phyloP scores from a whole-genome alignment of 2,888 invertebrate genomes.

The Embidobia sp. region DNA sequence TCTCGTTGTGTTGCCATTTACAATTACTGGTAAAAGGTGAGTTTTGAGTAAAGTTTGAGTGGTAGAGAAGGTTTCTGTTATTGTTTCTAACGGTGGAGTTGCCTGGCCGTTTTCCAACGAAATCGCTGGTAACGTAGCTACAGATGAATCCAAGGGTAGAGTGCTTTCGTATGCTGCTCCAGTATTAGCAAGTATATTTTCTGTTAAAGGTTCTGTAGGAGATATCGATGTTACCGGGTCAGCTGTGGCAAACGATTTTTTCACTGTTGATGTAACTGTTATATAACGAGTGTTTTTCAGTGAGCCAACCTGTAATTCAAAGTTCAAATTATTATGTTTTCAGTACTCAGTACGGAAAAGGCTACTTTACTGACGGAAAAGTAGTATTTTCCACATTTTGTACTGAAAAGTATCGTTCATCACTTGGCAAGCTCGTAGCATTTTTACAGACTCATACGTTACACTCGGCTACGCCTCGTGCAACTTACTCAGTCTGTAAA shows the following conservation, averaged over 20 bases:
- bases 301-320: constrained; percentile 87
- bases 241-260: constrained; percentile 88
- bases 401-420: no score
- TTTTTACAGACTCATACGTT: no score
- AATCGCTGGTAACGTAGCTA: constrained; percentile 92
- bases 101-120: constrained; percentile 89
- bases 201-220: constrained; percentile 90
- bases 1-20: constrained; percentile 87
- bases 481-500: no score
- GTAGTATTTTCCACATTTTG: no score
- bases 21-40: constrained; percentile 92
- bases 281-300: constrained; percentile 93
- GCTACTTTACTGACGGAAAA: no score
- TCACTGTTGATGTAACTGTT: constrained; percentile 92
- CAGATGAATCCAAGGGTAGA: constrained; percentile 87
- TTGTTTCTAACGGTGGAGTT: constrained; percentile 93
- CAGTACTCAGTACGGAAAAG: no score
- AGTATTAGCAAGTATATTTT: constrained; percentile 92
- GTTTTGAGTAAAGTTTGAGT: constrained; percentile 94
- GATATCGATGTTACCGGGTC: constrained; percentile 83
- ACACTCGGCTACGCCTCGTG: no score
- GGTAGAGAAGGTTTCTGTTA: constrained; percentile 95
- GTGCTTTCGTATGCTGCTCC: constrained; percentile 88
- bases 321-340: neutral
- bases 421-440: no score